Evolutionary conservation across 2,888 invertebrate genomes (phyloP).

Genomic region (Erebia epiphron): DNA sequence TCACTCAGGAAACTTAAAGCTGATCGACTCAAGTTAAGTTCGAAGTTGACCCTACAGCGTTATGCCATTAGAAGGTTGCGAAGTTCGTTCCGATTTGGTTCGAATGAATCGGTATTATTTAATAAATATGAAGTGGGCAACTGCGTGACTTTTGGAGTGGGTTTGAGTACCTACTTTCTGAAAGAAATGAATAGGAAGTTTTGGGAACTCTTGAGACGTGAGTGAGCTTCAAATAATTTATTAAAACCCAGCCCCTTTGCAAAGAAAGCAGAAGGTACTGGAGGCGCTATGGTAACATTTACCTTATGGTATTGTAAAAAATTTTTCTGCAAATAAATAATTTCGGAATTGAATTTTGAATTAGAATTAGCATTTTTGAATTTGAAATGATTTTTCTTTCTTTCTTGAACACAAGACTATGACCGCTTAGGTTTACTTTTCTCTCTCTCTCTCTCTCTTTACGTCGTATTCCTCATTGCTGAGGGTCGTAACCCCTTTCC

Average conservation of each 20-base stretch:
- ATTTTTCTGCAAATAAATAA: too few relatives aligned
- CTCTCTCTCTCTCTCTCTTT: too few relatives aligned
- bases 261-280: not conserved
- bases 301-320: too few relatives aligned
- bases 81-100: constrained; percentile 9
- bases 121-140: constrained; percentile 18
- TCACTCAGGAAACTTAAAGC: not conserved
- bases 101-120: not conserved
- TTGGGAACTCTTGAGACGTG: not conserved
- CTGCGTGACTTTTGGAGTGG: constrained; percentile 5
- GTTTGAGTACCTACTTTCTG: not conserved
- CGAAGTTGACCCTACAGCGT: constrained; percentile 16
- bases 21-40: not conserved
- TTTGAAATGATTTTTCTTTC: too few relatives aligned
- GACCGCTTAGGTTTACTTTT: too few relatives aligned
- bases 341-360: too few relatives aligned
- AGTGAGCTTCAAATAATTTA: not conserved
- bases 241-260: not conserved
- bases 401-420: not conserved
- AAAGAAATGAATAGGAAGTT: not conserved
- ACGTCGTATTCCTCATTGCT: too few relatives aligned
- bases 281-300: too few relatives aligned
- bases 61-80: constrained; percentile 12
- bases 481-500: too few relatives aligned
- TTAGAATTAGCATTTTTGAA: too few relatives aligned